A percentile compares a stretch with the other conserved stretches of the same genome.
phyloP scores from a whole-genome alignment of 2,888 invertebrate species.

The Rhagonycha lutea region DNA sequence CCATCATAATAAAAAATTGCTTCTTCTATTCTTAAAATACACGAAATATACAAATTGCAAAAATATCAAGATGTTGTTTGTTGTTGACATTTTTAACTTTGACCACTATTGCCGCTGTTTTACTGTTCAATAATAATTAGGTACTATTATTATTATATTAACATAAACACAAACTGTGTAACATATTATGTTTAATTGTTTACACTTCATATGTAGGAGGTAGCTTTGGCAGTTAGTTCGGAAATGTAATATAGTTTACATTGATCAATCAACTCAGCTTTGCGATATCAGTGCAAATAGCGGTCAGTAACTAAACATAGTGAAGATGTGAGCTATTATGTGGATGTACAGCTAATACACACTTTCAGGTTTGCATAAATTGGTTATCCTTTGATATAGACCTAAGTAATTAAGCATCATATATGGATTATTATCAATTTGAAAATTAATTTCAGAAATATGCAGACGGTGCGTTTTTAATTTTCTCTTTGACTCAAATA shows the following conservation, averaged over 20 bases:
- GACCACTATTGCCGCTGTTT: not conserved
- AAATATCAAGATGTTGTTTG: not conserved
- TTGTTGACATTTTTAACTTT: not conserved
- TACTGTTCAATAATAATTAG: not conserved
- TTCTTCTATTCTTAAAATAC: not conserved
- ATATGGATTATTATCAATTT: not conserved
- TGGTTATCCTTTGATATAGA: not conserved
- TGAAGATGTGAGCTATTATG: not conserved
- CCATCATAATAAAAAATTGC: not conserved
- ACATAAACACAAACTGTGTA: not conserved
- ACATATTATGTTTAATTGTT: not conserved
- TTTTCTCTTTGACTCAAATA: not conserved
- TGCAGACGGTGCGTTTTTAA: not conserved
- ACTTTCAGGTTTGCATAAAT: not conserved
- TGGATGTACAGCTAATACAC: not conserved
- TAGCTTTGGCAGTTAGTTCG: not conserved
- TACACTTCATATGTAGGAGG: not conserved
- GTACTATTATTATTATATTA: no score
- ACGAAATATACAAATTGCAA: not conserved
- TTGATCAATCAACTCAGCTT: not conserved
- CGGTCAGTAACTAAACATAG: not conserved
- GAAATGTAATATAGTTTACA: not conserved
- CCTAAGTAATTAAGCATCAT: not conserved
- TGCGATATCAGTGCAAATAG: not conserved
- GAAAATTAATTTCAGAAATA: not conserved